These are phyloP conservation scores for Cherax destructor DNA, from an alignment of 1,140 invertebrate genomes.

Conservation along the genomic window DNA sequence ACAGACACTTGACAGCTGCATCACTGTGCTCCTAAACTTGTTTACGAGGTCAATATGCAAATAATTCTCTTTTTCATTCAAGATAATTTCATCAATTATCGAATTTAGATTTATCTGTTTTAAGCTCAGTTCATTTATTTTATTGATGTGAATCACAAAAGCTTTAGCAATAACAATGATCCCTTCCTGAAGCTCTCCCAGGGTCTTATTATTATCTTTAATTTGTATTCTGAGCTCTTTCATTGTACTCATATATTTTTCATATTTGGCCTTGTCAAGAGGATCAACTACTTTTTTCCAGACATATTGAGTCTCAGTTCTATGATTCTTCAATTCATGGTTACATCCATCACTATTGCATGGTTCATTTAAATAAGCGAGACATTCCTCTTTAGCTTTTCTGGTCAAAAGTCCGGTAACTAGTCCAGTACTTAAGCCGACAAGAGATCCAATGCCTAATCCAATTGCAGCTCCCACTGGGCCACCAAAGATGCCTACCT, in stretches of 20 bases:
- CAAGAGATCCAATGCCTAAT: constrained; percentile 20
- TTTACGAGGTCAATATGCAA: not conserved
- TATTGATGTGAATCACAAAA: not conserved
- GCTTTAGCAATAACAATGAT: not conserved
- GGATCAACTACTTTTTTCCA: not conserved
- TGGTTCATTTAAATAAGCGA: not conserved
- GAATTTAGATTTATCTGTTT: not conserved
- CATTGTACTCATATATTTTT: not conserved
- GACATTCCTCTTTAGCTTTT: not conserved
- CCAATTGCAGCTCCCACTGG: constrained; percentile 25
- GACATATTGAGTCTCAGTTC: not conserved
- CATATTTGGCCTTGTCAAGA: not conserved
- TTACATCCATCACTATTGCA: not conserved
- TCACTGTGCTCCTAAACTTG: not conserved
- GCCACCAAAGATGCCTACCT: constrained; percentile 34
- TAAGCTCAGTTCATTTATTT: not conserved
- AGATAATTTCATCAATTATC: not conserved
- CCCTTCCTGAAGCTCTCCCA: not conserved
- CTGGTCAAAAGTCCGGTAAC: not conserved
- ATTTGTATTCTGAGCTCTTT: not conserved
- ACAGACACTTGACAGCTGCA: too few relatives aligned
- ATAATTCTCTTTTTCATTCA: not conserved
- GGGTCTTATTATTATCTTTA: not conserved
- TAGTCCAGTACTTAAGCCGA: constrained; percentile 17
- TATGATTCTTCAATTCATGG: not conserved